Base-by-base conservation (phyloP, 1,140 invertebrate species). In the Globodera ellingtonae region DNA sequence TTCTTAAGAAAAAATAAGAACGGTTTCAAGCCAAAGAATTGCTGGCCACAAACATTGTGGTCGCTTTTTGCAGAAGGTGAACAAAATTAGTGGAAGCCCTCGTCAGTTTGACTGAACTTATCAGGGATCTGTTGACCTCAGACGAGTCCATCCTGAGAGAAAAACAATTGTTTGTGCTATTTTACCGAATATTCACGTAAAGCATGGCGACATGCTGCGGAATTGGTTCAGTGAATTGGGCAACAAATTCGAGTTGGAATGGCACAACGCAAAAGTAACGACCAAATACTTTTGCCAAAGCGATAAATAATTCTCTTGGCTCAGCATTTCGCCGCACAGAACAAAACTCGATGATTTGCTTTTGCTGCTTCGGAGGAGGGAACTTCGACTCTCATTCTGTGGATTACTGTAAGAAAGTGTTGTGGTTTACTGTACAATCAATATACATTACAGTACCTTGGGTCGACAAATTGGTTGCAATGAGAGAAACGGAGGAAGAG, bases 301-400 rank as follows among this genome's bases (percentile, higher is more conserved):
- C 50, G 78, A 79, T 5, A 89, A 75, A 80, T 89, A 89, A 59
- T 80, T 89, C n/a, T 89, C 83, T n/a, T 89, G 87, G 44, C 80
- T 85, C 7, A 89, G 74, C 44, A 84, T 76, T 76, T 89, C 87
- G 24, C 87, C 84, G 59, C 85, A 88, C n/a, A 89, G 67, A 15
- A 78, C 70, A 59, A 81, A 84, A 18, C 86, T 84, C 86, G 87
- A 80, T 44, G 79, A 82, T 79, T 89, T 89, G 75, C 83, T 88
- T 78, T 88, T 89, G 24, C 84, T 92, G 89, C 93, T 92, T 89
- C 94, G 89, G 50, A 99, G 91, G 9, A 98, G 91, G 0, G 96
- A 98, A 3, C 96, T 95, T 85, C 96, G 92, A 89, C 97, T 98
- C 89, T 98, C 97, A 90, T 94, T 97, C 10, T 96, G 94, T n/a